Conservation (phyloP, 2,113 vertebrate genomes). For the Phyllostomus hastatus region DNA sequence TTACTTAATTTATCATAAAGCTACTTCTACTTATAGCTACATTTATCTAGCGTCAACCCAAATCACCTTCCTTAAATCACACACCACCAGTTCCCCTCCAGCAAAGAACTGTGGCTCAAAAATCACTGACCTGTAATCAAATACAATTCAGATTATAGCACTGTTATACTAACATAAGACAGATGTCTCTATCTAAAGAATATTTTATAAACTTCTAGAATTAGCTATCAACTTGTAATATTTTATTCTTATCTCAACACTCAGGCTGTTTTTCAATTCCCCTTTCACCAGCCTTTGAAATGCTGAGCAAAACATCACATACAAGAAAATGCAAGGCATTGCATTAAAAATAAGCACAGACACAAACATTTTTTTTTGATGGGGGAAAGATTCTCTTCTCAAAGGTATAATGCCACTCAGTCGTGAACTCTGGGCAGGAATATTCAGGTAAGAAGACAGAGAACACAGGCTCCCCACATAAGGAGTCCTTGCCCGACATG, state of each 20-base stretch:
- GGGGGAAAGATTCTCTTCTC: not conserved
- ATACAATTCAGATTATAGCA: not conserved
- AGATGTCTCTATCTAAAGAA: not conserved
- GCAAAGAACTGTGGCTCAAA: not conserved
- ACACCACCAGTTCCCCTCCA: not conserved
- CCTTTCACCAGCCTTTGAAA: not conserved
- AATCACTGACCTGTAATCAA: not conserved
- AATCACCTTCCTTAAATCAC: not conserved
- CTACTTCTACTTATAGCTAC: not conserved
- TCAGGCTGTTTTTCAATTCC: not conserved
- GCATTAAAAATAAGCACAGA: not conserved
- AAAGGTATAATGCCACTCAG: not conserved
- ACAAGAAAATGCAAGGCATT: not conserved
- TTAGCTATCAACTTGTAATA: not conserved
- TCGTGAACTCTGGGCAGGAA: not conserved
- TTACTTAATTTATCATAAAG: slow-evolving; percentile 26
- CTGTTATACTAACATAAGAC: not conserved
- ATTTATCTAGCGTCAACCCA: not conserved
- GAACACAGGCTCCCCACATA: not conserved
- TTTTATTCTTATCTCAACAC: not conserved
- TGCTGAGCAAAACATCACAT: not conserved
- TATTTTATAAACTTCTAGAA: slow-evolving; percentile 31
- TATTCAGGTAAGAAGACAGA: not conserved
- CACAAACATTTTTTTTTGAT: not conserved
- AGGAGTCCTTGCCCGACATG: not conserved